Evolutionary conservation across 2,797 vertebrate species (phyloP), one percentile per base, ranked within the genome.

Genomic region (Picus viridis): DNA sequence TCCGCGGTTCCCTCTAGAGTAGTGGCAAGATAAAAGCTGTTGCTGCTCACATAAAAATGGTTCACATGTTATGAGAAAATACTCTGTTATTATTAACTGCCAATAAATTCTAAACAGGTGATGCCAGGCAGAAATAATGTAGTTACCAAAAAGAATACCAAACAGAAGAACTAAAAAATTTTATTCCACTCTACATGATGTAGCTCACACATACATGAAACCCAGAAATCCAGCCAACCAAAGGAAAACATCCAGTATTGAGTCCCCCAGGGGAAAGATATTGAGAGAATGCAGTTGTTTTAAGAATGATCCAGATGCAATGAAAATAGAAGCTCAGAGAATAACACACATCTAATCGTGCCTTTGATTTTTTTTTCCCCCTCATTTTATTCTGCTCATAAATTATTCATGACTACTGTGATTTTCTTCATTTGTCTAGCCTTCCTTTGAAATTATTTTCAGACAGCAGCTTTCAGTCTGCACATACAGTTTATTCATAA

Each of bases 381-480:
- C 17, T 75, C 1, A 0, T 80, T 92, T 95, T 74, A 83, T 82
- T 86, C 11, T 68, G 16, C 76, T 93, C 7, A 57, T 92, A 70
- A 88, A 86, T 83, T 72, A 75, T 45, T 36, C 16, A 62, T 68
- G 32, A 74, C 6, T 71, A 62, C n/a, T 6, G 3, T 65, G 47
- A 59, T 71, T 70, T 72, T 91, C 59, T 63, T 79, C 20, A 32
- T 72, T 89, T 80, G 9, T 56, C 49, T 53, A 89, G 47, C 30
- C 30, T 78, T 86, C 24, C 41, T 82, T 86, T 82, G 74, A 73
- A 94, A 88, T 53, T 2, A 54, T 88, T 91, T 94, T 79, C 64
- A 30, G 47, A 57, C 59, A 83, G 69, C 49, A 70, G 10, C 43
- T 91, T 86, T 89, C 39, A 88, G 27, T 61, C 51, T 82, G 17